Evolutionary conservation across 2,113 vertebrate species (phyloP).

Genomic region (Pterocles burchelli): DNA sequence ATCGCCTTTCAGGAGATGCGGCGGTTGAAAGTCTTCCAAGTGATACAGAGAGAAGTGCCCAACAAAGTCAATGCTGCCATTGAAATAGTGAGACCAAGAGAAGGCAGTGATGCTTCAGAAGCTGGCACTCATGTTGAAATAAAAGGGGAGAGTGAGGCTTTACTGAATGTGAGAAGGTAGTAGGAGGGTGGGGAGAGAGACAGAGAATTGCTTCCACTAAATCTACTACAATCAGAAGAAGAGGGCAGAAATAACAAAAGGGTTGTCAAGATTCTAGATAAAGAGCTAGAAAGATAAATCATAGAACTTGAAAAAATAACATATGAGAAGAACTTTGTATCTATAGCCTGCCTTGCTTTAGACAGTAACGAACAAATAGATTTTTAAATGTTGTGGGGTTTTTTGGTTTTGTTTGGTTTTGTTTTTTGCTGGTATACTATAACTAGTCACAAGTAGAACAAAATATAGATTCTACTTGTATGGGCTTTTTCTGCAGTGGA

Average conservation of each 20-base stretch:
- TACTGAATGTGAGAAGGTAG: background rate
- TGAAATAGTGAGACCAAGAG: background rate
- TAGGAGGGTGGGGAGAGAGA: background rate
- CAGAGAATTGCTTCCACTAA: background rate
- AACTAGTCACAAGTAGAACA: slow-evolving; percentile 1
- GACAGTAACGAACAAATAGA: background rate
- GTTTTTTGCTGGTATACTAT: background rate
- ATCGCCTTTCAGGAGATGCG: background rate
- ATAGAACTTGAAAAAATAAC: background rate
- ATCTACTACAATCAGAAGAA: background rate
- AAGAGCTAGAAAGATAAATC: background rate
- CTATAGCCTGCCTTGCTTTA: background rate
- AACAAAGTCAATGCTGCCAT: background rate
- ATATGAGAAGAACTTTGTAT: background rate
- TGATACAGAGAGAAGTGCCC: background rate
- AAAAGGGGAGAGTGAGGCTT: background rate
- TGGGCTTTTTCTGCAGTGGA: slow-evolving; percentile 75
- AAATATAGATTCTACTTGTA: slow-evolving; percentile 18
- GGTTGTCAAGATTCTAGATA: background rate
- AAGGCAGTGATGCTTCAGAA: background rate
- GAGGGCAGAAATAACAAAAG: background rate
- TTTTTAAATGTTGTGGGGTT: background rate
- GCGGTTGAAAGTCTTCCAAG: background rate
- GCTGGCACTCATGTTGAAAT: background rate
- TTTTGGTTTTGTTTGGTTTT: background rate